Evolutionary conservation across 1,140 invertebrate genomes (phyloP).

Genomic region (Sitophilus oryzae): DNA sequence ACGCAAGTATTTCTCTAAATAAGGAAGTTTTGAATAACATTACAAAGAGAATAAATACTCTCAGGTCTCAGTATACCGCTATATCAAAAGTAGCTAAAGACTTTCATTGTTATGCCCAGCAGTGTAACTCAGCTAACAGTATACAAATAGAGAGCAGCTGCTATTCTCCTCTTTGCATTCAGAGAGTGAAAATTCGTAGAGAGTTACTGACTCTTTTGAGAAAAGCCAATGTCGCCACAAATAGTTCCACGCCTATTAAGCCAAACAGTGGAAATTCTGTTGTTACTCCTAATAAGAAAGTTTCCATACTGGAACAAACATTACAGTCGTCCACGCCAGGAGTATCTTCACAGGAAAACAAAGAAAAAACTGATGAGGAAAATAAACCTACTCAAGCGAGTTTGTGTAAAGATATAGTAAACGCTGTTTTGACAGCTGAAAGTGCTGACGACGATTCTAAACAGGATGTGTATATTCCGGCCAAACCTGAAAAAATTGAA

Average conservation of each 20-base stretch:
- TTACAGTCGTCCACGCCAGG: slow-evolving; percentile 39
- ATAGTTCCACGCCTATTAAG: slow-evolving; percentile 28
- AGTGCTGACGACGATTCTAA: slow-evolving; percentile 50
- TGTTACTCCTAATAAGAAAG: slow-evolving; percentile 36
- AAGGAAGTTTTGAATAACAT: slow-evolving; percentile 50
- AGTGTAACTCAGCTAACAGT: slow-evolving; percentile 58
- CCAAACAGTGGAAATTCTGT: neutral
- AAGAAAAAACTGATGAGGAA: slow-evolving; percentile 20
- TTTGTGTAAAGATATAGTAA: slow-evolving; percentile 56
- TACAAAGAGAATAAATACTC: slow-evolving; percentile 58
- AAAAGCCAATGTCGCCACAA: slow-evolving; percentile 49
- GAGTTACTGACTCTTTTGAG: slow-evolving; percentile 61
- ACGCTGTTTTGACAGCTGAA: slow-evolving; percentile 51
- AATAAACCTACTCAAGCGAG: slow-evolving; percentile 26
- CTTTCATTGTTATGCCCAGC: slow-evolving; percentile 62
- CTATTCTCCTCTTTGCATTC: slow-evolving; percentile 71
- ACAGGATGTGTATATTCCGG: slow-evolving; percentile 40
- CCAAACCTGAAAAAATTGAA: slow-evolving; percentile 17
- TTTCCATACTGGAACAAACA: slow-evolving; percentile 49
- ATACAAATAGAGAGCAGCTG: slow-evolving; percentile 54
- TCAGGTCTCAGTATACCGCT: slow-evolving; percentile 58
- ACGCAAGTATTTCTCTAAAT: slow-evolving; percentile 28
- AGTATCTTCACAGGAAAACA: neutral
- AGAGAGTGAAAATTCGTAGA: slow-evolving; percentile 60
- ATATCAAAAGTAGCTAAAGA: slow-evolving; percentile 56